Conservation (phyloP, 30 jellyfish, hydroid and myxozoan species). For the Pseudorhiza aurosa region DNA sequence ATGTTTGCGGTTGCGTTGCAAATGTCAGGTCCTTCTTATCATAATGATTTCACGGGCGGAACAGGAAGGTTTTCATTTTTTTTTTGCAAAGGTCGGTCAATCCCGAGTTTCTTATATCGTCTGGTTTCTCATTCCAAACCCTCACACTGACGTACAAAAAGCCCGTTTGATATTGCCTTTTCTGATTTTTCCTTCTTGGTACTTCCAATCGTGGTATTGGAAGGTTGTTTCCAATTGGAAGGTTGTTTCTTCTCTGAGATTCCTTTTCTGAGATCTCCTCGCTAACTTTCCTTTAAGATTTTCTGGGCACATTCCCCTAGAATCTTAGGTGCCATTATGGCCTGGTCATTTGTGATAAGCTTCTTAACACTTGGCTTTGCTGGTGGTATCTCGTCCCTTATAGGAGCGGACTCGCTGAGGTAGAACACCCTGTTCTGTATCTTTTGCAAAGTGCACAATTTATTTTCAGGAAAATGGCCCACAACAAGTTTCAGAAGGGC, state of each 20-base stretch:
- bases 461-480: conserved; percentile 18
- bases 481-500: no score
- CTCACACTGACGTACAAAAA: no score
- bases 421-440: conserved; percentile 22
- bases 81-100: no score
- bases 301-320: conserved; percentile 26
- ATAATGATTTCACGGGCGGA: no score
- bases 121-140: no score
- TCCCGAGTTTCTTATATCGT: no score
- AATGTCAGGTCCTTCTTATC: no score
- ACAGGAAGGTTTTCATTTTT: no score
- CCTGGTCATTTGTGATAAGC: conserved; percentile 25
- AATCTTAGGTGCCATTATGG: conserved; percentile 9
- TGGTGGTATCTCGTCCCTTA: conserved; percentile 24
- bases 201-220: conserved; percentile 15
- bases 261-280: conserved; percentile 7
- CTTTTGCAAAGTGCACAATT: conserved; percentile 26
- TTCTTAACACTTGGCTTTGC: conserved; percentile 7
- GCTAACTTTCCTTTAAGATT: conserved; percentile 3
- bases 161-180: no score
- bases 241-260: conserved; percentile 7
- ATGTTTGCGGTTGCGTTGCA: no score
- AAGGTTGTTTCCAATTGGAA: no score
- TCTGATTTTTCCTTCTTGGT: not conserved
- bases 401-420: conserved; percentile 32